phyloP scores from a whole-genome alignment of 2,888 invertebrate genomes.

The Drosophila setosimentum region DNA sequence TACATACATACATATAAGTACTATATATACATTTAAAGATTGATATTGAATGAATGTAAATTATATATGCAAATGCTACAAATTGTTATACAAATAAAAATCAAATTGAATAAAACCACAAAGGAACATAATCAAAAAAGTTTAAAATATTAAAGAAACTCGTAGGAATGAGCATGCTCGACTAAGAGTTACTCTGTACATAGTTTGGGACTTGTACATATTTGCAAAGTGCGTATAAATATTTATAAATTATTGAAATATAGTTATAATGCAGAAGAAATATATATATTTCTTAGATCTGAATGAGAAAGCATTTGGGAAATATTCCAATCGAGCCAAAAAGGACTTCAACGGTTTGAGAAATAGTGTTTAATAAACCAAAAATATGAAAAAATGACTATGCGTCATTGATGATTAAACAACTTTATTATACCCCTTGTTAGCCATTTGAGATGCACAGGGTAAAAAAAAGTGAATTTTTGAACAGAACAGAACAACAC shows the following conservation, averaged over 20 bases:
- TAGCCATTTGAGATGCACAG: neutral
- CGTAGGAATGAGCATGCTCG: neutral
- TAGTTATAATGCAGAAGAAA: neutral
- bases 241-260: neutral
- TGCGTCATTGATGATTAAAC: neutral
- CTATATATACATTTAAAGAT: conserved; percentile 43
- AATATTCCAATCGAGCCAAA: neutral
- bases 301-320: neutral
- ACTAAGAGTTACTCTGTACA: conserved; percentile 2
- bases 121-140: neutral
- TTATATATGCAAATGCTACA: conserved; percentile 65
- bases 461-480: conserved; percentile 23
- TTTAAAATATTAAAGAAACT: conserved; percentile 17
- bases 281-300: neutral
- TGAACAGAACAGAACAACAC: conserved; percentile 30
- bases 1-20: conserved; percentile 42
- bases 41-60: conserved; percentile 53
- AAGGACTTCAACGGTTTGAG: neutral
- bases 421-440: conserved; percentile 1
- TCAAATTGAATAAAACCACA: conserved; percentile 36
- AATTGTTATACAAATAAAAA: conserved; percentile 74
- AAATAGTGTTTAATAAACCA: neutral
- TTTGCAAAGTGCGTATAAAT: neutral
- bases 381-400: neutral
- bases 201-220: neutral